Evolutionary conservation across 2,113 vertebrate genomes (phyloP), one percentile per base, ranked within the genome.

Genomic region (Ochotona princeps): DNA sequence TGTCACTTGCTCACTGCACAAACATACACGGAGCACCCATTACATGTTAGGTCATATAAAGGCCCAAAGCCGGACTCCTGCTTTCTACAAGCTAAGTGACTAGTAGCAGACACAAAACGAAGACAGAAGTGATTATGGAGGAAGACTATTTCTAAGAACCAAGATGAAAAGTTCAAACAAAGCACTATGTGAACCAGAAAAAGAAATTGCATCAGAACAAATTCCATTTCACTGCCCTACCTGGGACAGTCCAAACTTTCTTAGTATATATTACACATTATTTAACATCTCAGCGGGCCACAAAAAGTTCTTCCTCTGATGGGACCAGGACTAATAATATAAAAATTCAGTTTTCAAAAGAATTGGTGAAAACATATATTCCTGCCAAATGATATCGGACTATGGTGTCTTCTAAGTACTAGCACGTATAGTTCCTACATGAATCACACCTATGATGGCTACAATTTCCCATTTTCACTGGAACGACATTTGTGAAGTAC

Each of bases 101-200:
- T 35, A 25, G 69, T 6, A 84, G 54, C 32, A 81, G 7, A 83
- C 49, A 86, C 47, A 76, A 83, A 87, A 72, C 18, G 61, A 94
- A 93, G 14, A 38, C 92, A 85, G 70, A 90, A 90, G 74, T 51
- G 87, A 96, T 79, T 87, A 94, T 11, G 15, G 47, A 86, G 73
- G 14, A 91, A 21, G 57, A 63, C n/a, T 83, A 66, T 74, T 83
- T 79, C 85, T 73, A 63, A 92, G n/a, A 79, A 94, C 89, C 87
- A 87, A 96, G 88, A 70, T 90, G 65, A 60, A 87, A 80, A 95
- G 81, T 95, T 76, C 74, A 82, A 82, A 88, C 49, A 65, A 74
- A 95, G 81, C 63, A 25, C 67, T 83, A 12, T 20, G 72, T 81
- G 65, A 82, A 49, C 25, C 84, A 83, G 90, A 65, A 85, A 86